These are phyloP conservation scores for Aporophyla lueneburgensis DNA, from an alignment of 2,888 invertebrate species.

Conservation along the genomic window DNA sequence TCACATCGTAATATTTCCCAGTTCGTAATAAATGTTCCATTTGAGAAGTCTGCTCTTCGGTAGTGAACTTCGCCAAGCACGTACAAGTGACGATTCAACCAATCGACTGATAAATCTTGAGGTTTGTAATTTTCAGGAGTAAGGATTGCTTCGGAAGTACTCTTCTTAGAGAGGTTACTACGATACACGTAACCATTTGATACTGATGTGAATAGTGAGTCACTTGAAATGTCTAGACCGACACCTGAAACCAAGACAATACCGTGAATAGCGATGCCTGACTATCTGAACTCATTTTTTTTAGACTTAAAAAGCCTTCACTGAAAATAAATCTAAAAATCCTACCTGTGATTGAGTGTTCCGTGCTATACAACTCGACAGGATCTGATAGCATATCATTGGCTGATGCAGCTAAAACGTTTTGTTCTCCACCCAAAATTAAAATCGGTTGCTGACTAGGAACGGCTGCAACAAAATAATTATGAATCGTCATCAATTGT, in stretches of 20 bases:
- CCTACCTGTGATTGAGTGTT: constrained; percentile 85
- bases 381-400: constrained; percentile 93
- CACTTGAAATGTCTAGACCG: constrained; percentile 94
- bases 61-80: constrained; percentile 94
- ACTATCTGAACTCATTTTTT: neutral
- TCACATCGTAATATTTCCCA: constrained; percentile 95
- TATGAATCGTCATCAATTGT: neutral
- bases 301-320: neutral
- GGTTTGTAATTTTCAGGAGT: constrained; percentile 92
- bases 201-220: constrained; percentile 95
- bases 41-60: constrained; percentile 78
- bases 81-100: constrained; percentile 96
- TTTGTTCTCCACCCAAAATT: constrained; percentile 93
- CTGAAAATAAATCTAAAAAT: neutral
- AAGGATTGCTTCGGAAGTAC: constrained; percentile 87
- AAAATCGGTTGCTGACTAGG: constrained; percentile 93
- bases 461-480: constrained; percentile 87
- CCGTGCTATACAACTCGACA: constrained; percentile 91
- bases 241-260: constrained; percentile 90
- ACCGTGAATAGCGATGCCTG: constrained; percentile 7
- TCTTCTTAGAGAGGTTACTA: constrained; percentile 87
- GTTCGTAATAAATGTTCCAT: constrained; percentile 76
- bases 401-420: constrained; percentile 92
- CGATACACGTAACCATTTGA: constrained; percentile 92
- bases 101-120: constrained; percentile 95